A percentile compares a stretch with the other conserved stretches of the same genome.
Evolutionary conservation across 2,113 vertebrate genomes (phyloP).

Genomic region (Nasalis larvatus): DNA sequence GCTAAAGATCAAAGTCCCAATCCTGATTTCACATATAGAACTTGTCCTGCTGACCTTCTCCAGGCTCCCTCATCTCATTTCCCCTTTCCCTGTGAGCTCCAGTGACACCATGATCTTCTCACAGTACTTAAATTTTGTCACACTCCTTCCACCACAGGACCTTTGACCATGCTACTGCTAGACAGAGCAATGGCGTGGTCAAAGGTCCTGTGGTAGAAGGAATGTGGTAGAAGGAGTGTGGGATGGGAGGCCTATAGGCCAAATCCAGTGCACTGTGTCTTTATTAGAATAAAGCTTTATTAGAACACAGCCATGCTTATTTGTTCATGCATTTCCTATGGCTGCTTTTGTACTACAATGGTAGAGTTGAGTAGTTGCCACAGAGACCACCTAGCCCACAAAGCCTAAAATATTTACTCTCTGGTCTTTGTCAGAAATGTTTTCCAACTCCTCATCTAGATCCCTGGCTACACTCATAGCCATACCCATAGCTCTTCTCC

Average conservation of each 20-base stretch:
- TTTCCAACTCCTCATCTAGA: neutral
- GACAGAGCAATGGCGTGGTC: neutral
- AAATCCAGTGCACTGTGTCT: neutral
- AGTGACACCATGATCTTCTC: neutral
- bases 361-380: neutral
- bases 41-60: neutral
- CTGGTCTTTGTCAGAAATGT: neutral
- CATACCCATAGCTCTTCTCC: neutral
- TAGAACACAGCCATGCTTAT: neutral
- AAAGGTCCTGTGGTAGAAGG: neutral
- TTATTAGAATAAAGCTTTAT: neutral
- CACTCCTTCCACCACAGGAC: neutral
- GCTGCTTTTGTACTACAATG: neutral
- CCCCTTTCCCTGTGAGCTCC: neutral
- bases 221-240: no score
- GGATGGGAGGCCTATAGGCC: neutral
- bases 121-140: neutral
- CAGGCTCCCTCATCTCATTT: neutral
- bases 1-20: neutral
- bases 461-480: neutral
- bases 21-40: neutral
- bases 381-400: neutral
- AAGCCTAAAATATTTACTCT: slow-evolving; percentile 14
- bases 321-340: neutral
- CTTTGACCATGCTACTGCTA: neutral